A percentile compares a stretch with the other conserved stretches of the same genome.
These are phyloP conservation scores for Dryococelus australis DNA, from an alignment of 2,888 invertebrate genomes.

Conservation along the genomic window DNA sequence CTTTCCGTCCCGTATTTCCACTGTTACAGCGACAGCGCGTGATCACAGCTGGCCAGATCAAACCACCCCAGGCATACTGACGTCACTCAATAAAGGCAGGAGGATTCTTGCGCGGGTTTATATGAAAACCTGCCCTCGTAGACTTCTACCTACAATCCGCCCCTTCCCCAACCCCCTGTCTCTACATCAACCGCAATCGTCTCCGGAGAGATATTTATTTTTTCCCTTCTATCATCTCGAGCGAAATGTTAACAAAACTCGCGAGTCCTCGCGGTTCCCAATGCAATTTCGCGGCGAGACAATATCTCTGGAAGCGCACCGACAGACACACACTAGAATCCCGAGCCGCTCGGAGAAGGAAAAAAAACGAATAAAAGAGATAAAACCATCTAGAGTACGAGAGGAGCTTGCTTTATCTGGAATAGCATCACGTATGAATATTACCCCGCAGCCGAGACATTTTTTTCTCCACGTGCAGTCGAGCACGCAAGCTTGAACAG, in stretches of 20 bases:
- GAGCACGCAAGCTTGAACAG: neutral
- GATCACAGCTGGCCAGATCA: too few relatives aligned
- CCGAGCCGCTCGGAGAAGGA: neutral
- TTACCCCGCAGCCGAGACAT: neutral
- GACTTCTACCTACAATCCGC: too few relatives aligned
- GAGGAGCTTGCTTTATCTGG: neutral
- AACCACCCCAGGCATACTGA: too few relatives aligned
- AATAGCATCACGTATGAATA: neutral
- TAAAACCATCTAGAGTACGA: neutral
- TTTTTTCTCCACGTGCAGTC: too few relatives aligned
- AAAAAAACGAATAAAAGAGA: neutral
- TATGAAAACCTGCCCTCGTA: neutral
- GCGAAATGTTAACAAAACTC: neutral
- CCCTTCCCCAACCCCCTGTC: too few relatives aligned
- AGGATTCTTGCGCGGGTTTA: neutral
- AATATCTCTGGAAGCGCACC: neutral
- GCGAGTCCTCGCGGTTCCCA: neutral
- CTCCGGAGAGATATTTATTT: neutral
- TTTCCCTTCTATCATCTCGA: neutral
- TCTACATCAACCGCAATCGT: too few relatives aligned
- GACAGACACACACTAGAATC: neutral
- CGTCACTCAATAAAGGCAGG: too few relatives aligned
- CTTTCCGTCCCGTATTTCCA: too few relatives aligned
- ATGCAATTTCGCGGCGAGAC: neutral
- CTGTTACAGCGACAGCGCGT: too few relatives aligned